Evolutionary conservation across 2,113 vertebrate genomes (phyloP), one percentile per base, ranked within the genome.

Genomic region (Anguilla rostrata): DNA sequence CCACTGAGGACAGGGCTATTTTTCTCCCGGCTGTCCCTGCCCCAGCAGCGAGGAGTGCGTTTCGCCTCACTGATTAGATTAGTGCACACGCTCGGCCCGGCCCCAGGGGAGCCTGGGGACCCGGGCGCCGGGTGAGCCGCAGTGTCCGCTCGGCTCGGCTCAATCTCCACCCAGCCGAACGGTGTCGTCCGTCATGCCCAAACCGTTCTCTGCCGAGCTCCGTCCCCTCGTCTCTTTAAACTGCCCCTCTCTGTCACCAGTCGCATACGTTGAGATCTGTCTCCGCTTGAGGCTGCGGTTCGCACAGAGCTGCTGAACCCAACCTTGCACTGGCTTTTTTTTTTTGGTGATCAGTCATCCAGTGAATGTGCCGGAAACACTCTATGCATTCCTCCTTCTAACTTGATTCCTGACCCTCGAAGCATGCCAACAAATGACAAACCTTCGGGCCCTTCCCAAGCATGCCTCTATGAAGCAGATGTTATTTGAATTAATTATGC

Each of bases 1-100:
- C 71, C 71, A 75, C 71, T 75, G 71, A 75, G 71, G n/a, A n/a
- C 71, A 34, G n/a, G 71, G 71, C 71, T 75, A 75, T 75, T 75
- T 75, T 34, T 75, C 71, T 75, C 71, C 71, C 2, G 71, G 26
- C 71, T 34, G 71, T 75, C n/a, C 71, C 71, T 75, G 71, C 71
- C n/a, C 26, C 71, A 14, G 71, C n/a, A 75, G n/a, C 71, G n/a
- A 34, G 71, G 71, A 75, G 71, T 34, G 71, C 11, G 71, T 75
- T 26, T 34, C 11, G 71, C 71, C 71, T 75, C 26, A 12, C 5
- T 12, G 71, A 75, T 75, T 75, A 75, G 6, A 75, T 75, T 75
- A 75, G 71, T 34, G 71, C 71, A 34, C 71, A 75, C 71, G 71
- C 71, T 75, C 0, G 71, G 71, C n/a, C 6, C 4, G 71, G 22